Evolutionary conservation across 2,113 vertebrate genomes (phyloP).

Genomic region (Paradisaea rubra): DNA sequence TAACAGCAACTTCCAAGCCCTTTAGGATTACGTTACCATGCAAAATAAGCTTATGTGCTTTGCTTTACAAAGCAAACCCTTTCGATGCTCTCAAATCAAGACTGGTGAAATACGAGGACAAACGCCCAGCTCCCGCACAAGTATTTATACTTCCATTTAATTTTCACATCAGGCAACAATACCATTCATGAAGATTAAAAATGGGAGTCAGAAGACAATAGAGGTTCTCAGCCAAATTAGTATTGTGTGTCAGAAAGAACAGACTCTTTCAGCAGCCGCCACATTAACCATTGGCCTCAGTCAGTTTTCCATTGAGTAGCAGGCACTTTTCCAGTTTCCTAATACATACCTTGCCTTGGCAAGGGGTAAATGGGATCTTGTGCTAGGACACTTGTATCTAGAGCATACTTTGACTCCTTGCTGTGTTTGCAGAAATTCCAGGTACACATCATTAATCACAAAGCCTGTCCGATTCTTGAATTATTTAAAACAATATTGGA

Average conservation of each 20-base stretch:
- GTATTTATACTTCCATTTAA: conserved; percentile 27
- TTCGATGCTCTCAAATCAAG: neutral
- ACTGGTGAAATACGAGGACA: neutral
- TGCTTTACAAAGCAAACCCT: neutral
- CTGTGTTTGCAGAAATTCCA: conserved; percentile 67
- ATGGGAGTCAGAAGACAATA: neutral
- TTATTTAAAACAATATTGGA: conserved; percentile 68
- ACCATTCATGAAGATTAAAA: neutral
- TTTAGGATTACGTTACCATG: neutral
- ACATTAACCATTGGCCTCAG: conserved; percentile 21
- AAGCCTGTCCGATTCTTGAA: conserved; percentile 56
- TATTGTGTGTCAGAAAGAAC: neutral
- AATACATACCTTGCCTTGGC: neutral
- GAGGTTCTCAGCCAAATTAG: conserved; percentile 10
- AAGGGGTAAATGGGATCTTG: neutral
- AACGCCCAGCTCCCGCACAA: neutral
- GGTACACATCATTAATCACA: conserved; percentile 68
- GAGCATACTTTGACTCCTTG: conserved; percentile 53
- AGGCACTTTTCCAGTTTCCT: conserved; percentile 4
- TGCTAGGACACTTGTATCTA: conserved; percentile 45
- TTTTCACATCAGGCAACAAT: neutral
- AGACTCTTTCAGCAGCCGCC: neutral
- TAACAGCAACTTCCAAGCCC: neutral
- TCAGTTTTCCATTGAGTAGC: conserved; percentile 7
- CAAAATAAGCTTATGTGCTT: neutral